Percentiles rank a stretch among this genome's conserved stretches.
These are phyloP conservation scores for Gonioctena quinquepunctata DNA, from an alignment of 1,140 invertebrate genomes.

Conservation along the genomic window DNA sequence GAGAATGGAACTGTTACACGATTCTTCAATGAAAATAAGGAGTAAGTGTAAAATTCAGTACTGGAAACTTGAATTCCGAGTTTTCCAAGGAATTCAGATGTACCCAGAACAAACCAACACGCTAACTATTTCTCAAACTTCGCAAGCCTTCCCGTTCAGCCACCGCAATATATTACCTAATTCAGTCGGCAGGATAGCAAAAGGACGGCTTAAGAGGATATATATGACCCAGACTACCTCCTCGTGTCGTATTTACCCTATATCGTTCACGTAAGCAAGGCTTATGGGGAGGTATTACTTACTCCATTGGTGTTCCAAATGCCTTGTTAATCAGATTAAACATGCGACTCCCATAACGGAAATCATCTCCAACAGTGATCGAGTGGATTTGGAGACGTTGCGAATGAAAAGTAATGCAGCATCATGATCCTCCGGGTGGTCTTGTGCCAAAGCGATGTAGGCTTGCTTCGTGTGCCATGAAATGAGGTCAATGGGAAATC, in stretches of 20 bases:
- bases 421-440: too few species aligned
- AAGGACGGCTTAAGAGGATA: conserved; percentile 5
- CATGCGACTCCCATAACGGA: neutral
- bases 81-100: too few species aligned
- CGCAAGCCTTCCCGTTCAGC: neutral
- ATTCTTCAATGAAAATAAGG: too few species aligned
- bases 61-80: too few species aligned
- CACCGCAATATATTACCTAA: conserved; percentile 1
- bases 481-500: too few species aligned
- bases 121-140: neutral
- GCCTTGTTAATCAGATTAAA: conserved; percentile 1
- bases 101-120: too few species aligned
- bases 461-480: too few species aligned
- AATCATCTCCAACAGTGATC: conserved; percentile 3
- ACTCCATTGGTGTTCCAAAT: neutral
- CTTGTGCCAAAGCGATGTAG: too few species aligned
- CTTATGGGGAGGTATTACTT: conserved; percentile 7
- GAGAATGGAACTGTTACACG: too few species aligned
- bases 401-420: too few species aligned
- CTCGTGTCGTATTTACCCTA: conserved; percentile 1
- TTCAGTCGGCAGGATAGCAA: conserved; percentile 1
- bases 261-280: conserved; percentile 3
- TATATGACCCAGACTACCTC: conserved; percentile 2
- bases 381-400: neutral
- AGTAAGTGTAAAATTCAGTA: too few species aligned